phyloP scores from a whole-genome alignment of 2,888 invertebrate species.

The Meloe dianella region DNA sequence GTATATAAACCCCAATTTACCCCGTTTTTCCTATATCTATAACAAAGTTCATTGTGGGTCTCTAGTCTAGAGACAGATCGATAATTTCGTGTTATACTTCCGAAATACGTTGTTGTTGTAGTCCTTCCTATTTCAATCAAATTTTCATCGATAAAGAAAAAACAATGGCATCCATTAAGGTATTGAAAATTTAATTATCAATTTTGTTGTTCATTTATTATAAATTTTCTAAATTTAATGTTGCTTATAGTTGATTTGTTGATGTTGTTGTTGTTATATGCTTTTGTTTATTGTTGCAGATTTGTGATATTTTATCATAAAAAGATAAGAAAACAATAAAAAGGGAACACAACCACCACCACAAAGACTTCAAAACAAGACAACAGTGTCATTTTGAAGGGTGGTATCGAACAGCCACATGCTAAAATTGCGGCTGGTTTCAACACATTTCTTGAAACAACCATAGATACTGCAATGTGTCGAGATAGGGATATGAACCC shows the following conservation, averaged over 20 bases:
- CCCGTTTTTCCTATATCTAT: background rate
- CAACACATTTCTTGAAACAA: constrained; percentile 91
- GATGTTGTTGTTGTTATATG: constrained; percentile 8
- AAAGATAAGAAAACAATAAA: background rate
- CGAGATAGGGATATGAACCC: constrained; percentile 78
- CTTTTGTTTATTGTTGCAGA: constrained; percentile 30
- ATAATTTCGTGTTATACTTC: constrained; percentile 29
- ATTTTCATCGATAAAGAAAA: background rate
- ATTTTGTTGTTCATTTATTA: no score
- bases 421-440: constrained; percentile 92
- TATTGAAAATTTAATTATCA: constrained; percentile 20
- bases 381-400: constrained; percentile 27
- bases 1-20: constrained; percentile 28
- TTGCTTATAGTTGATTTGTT: constrained; percentile 9
- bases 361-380: constrained; percentile 16
- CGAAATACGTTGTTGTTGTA: constrained; percentile 24
- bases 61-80: constrained; percentile 22
- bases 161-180: constrained; percentile 24
- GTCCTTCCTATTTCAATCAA: background rate
- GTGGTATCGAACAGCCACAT: constrained; percentile 62
- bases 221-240: no score
- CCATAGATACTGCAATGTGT: constrained; percentile 80
- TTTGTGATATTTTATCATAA: constrained; percentile 16
- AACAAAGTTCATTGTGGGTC: constrained; percentile 27
- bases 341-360: background rate